Evolutionary conservation across 2,888 invertebrate genomes (phyloP), one percentile per base, ranked within the genome.

Genomic region (Hoplodrina ambigua): DNA sequence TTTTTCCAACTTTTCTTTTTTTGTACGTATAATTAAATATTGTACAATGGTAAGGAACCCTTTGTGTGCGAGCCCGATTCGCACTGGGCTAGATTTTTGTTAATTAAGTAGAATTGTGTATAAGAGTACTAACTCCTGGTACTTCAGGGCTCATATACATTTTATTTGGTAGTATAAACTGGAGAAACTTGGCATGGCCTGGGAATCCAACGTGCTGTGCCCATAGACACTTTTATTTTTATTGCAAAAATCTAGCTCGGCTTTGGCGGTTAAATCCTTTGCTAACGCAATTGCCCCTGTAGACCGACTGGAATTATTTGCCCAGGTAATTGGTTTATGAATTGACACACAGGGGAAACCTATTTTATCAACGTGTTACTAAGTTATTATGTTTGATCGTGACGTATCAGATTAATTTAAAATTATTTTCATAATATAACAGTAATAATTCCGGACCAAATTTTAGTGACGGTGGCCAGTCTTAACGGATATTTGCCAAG

Each of bases 211-310:
- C 53, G 55, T 49, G 30, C 46, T 33, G 2, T 58, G 56, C 59
- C 41, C 19, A 61, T 44, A 33, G 55, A 15, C 60, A 53, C 30
- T 58, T 76, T 61, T 71, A 50, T 70, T 64, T 71, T 75, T 60
- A 72, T 75, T 65, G 41, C 46, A 41, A 49, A 30, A 46, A 19
- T 19, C 49, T 56, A 72, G 44, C 33, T 60, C n/a, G 19, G 25
- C 52, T 64, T 37, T 33, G 46, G 77, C n/a, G 49, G 58, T 56
- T 70, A 61, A 77, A 78, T 60, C 44, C 37, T 15, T 20, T 17
- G 25, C 56, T 75, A 75, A 75, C 58, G 69, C 69, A 72, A 78
- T 78, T 75, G 52, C 41, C 30, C 60, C 20, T 52, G 46, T 13
- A 49, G 30, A 59, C 30, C 10, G 49, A 72, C 55, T 52, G 25